A percentile compares a stretch with the other conserved stretches of the same genome.
Evolutionary conservation across 2,797 vertebrate genomes (phyloP).

Genomic region (Gallinago stenura): DNA sequence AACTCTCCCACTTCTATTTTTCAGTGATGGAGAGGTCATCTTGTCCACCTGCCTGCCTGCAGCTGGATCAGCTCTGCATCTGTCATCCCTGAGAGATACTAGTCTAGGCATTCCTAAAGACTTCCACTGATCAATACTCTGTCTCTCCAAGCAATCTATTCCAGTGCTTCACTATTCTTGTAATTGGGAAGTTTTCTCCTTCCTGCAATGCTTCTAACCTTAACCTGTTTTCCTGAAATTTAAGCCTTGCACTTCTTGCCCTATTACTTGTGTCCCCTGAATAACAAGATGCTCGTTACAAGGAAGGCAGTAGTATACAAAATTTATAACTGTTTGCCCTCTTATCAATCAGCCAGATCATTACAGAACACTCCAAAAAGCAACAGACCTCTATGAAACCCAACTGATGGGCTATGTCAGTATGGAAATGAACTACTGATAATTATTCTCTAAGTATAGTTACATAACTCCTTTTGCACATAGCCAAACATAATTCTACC

Average conservation of each 20-base stretch:
- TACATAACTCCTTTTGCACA: background rate
- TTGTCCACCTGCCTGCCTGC: background rate
- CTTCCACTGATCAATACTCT: background rate
- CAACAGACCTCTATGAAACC: background rate
- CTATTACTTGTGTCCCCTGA: background rate
- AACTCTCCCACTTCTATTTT: background rate
- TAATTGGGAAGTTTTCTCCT: background rate
- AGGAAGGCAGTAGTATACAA: background rate
- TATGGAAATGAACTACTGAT: background rate
- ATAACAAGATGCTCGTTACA: background rate
- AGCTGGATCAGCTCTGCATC: background rate
- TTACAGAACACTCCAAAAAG: background rate
- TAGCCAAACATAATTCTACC: background rate
- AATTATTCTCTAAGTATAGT: background rate
- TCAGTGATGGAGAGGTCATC: background rate
- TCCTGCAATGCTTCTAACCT: rapidly evolving
- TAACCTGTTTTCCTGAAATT: background rate
- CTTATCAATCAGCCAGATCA: background rate
- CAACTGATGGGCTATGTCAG: background rate
- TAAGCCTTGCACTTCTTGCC: background rate
- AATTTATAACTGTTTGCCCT: background rate
- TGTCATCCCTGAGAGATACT: background rate
- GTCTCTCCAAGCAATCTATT: background rate
- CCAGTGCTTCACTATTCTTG: background rate
- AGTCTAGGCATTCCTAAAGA: background rate